A percentile compares a stretch with the other conserved stretches of the same genome.
Evolutionary conservation across 2,113 vertebrate species (phyloP).

Genomic region (Desmodus rotundus): DNA sequence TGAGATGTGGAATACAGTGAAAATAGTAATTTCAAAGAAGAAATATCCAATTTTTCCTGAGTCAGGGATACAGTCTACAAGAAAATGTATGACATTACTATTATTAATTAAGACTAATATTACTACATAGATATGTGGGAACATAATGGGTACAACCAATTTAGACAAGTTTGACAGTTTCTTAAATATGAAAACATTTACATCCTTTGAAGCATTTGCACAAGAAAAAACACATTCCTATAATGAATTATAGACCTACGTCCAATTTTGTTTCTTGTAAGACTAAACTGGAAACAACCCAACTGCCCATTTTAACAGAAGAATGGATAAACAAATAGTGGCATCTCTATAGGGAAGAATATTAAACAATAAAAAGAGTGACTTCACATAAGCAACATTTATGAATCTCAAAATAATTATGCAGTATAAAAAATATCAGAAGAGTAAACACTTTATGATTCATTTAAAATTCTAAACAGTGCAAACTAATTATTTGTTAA

Average conservation of each 20-base stretch:
- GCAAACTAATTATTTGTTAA: neutral
- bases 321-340: neutral
- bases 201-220: neutral
- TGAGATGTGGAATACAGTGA: neutral
- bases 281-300: neutral
- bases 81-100: neutral
- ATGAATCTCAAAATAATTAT: neutral
- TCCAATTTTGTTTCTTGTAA: neutral
- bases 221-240: neutral
- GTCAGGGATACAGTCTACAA: neutral
- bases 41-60: neutral
- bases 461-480: neutral
- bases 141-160: neutral
- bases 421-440: neutral
- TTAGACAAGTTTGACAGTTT: neutral
- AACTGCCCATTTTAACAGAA: neutral
- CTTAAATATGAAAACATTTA: neutral
- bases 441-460: neutral
- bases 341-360: neutral
- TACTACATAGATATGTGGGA: neutral
- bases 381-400: neutral
- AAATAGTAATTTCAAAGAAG: neutral
- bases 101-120: neutral
- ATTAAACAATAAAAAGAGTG: neutral
- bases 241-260: neutral